A percentile compares a stretch with the other conserved stretches of the same genome.
Conservation (phyloP, 2,113 vertebrate species). For the Sorex fumeus region DNA sequence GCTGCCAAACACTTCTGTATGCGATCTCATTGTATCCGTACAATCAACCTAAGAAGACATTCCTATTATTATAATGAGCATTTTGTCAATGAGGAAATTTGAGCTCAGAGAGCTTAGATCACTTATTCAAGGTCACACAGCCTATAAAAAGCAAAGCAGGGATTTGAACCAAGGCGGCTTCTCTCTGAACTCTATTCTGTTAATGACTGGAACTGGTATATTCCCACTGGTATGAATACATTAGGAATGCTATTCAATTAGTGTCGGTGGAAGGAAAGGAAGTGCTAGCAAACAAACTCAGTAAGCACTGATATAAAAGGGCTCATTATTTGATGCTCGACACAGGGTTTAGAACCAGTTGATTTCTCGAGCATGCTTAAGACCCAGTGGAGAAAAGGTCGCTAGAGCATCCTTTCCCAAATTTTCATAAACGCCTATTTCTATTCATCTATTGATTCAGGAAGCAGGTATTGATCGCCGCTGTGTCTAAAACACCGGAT, state of each 20-base stretch:
- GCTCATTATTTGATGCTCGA: not conserved
- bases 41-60: not conserved
- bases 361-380: not conserved
- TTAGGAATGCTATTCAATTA: not conserved
- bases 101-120: slow-evolving; percentile 1
- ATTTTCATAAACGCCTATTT: not conserved
- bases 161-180: not conserved
- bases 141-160: not conserved
- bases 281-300: not conserved
- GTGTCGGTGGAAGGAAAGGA: not conserved
- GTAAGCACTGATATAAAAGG: not conserved
- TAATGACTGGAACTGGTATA: not conserved
- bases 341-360: not conserved
- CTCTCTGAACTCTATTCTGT: not conserved
- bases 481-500: slow-evolving; percentile 9
- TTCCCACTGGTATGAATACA: no score
- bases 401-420: not conserved
- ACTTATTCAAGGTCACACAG: not conserved
- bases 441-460: not conserved
- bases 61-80: not conserved
- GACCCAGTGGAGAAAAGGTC: not conserved
- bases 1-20: not conserved
- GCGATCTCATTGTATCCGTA: not conserved
- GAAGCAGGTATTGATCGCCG: not conserved
- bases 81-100: slow-evolving; percentile 24